Evolutionary conservation across 2,113 vertebrate species (phyloP).

Genomic region (Kobus ellipsiprymnus): DNA sequence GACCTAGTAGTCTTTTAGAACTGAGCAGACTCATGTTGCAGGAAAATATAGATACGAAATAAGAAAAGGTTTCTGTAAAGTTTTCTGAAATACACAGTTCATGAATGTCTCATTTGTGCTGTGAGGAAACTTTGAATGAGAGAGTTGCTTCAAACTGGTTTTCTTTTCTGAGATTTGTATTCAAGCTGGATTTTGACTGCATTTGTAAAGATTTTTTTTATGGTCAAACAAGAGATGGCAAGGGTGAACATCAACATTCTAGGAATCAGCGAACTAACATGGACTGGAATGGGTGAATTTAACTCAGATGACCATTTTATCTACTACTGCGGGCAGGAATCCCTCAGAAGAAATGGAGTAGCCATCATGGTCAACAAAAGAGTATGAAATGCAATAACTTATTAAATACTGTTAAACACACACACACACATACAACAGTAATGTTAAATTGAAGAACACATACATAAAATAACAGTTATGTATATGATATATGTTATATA

Average conservation of each 20-base stretch:
- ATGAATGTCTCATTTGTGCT: neutral
- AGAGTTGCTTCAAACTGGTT: neutral
- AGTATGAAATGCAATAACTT: neutral
- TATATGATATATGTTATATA: neutral
- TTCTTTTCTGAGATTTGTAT: constrained; percentile 26
- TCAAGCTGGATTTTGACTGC: constrained; percentile 27
- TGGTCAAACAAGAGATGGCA: no score
- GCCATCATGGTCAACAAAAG: no score
- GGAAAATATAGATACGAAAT: neutral
- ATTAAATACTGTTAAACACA: neutral
- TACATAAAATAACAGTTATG: neutral
- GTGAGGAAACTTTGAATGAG: constrained; percentile 3
- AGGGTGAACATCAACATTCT: no score
- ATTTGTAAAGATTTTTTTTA: neutral
- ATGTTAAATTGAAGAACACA: neutral
- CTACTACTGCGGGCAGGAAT: no score
- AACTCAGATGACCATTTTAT: no score
- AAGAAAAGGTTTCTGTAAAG: neutral
- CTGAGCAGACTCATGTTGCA: neutral
- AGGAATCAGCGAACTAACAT: no score
- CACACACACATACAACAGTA: neutral
- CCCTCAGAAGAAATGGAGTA: no score
- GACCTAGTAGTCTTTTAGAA: neutral
- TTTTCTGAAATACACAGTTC: neutral
- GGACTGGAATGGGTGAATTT: no score